Conservation (phyloP, 2,113 vertebrate genomes). For the Ahaetulla prasina region DNA sequence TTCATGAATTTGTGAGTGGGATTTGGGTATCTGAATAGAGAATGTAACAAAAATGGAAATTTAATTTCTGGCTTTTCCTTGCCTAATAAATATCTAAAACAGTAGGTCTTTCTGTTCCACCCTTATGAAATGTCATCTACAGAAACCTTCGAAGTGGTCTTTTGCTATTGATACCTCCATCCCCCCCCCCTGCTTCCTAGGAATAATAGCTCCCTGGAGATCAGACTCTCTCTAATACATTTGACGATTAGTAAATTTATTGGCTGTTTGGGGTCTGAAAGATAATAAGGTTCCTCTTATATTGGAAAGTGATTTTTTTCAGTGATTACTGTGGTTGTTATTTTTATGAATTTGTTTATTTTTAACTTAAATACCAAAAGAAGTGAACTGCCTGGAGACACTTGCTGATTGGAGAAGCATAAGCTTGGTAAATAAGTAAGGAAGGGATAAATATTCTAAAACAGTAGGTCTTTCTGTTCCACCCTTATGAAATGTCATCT, state of each 20-base stretch:
- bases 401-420: neutral
- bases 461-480: neutral
- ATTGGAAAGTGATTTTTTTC: neutral
- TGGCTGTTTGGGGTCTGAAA: neutral
- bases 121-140: neutral
- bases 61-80: neutral
- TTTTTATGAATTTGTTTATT: neutral
- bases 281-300: neutral
- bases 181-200: neutral
- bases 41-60: neutral
- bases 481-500: neutral
- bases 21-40: neutral
- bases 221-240: neutral
- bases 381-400: neutral
- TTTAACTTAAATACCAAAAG: neutral
- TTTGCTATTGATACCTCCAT: neutral
- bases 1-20: neutral
- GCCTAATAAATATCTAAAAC: neutral
- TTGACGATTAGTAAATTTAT: neutral
- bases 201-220: neutral
- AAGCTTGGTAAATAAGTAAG: neutral
- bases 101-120: neutral
- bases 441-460: neutral
- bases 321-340: neutral
- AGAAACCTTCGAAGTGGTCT: neutral